Base-by-base conservation (phyloP, 2,888 invertebrate genomes). In the Drosophila falleni region DNA sequence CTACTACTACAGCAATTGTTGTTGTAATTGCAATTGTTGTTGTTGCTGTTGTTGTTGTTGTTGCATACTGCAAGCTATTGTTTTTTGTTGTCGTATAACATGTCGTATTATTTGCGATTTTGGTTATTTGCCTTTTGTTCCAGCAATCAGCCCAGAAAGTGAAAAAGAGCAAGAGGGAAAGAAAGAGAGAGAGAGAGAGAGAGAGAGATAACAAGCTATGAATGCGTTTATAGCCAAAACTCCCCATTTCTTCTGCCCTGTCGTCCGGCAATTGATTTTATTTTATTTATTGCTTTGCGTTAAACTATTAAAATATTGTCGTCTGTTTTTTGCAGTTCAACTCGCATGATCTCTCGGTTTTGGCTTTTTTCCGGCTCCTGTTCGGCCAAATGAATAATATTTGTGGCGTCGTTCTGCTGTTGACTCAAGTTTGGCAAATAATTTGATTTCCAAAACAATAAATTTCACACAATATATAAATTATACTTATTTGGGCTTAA, bases 201-300 rank as follows among this genome's bases (percentile, higher is more conserved):
- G 31, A 55, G 56, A 16, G 53, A 65, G 42, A 26, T 16, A 46
- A n/a, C 19, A 8, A 42, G 44, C 65, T 64, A 44, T 19, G 41
- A 61, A 53, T 74, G 74, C 69, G 61, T 60, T 74, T 74, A 70
- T 63, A 53, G 73, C 37, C 64, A 63, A 60, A 63, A 60, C 64
- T 67, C 39, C 68, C 44, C 54, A 59, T 64, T 81, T 75, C 70
- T 63, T 78, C 50, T 42, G 39, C 33, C 15, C 37, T 44, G 19
- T 63, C 59, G 56, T 54, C 68, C 64, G 51, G 72, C 83, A 86
- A 90, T 89, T 89, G 86, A 84, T 89, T 90, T 85, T 79, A 74
- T 80, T 89, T 89, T 90, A 90, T 90, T 90, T 90, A 90, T 89
- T 82, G 86, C 85, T 81, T 80, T 88, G 87, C 90, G 82, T 89